These are phyloP conservation scores for Hirtodrosophila histrioides DNA, from an alignment of 2,888 invertebrate species.

Conservation along the genomic window DNA sequence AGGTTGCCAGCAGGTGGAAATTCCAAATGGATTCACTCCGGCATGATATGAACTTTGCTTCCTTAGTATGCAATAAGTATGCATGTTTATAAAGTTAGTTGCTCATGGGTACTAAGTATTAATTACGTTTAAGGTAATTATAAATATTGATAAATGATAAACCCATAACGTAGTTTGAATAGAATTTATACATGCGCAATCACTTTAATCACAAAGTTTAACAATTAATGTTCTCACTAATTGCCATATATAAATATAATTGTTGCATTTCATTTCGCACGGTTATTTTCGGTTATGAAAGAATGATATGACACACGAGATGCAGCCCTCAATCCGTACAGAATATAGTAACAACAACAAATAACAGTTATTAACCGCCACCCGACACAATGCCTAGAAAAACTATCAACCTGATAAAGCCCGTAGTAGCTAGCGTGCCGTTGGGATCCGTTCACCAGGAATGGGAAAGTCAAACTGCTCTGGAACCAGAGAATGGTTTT, in stretches of 20 bases:
- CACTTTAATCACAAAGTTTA: slow-evolving; percentile 33
- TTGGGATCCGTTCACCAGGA: slow-evolving; percentile 1
- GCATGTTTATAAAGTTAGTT: slow-evolving; percentile 4
- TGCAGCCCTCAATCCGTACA: slow-evolving; percentile 6
- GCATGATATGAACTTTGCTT: slow-evolving; percentile 45
- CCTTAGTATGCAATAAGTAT: neutral
- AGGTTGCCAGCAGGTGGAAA: slow-evolving; percentile 36
- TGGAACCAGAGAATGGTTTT: slow-evolving; percentile 7
- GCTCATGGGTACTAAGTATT: neutral
- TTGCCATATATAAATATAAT: slow-evolving; percentile 47
- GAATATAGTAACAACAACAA: neutral
- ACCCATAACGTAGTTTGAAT: neutral
- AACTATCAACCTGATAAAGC: slow-evolving; percentile 10
- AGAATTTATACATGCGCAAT: slow-evolving; percentile 16
- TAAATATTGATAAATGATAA: slow-evolving; percentile 41
- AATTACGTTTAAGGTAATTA: slow-evolving; percentile 24
- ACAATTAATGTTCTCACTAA: slow-evolving; percentile 56
- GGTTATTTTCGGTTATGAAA: slow-evolving; percentile 16
- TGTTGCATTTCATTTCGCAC: slow-evolving; percentile 30
- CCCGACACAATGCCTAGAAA: neutral
- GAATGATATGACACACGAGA: slow-evolving; percentile 27
- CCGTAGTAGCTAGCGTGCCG: slow-evolving; percentile 16
- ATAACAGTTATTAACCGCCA: slow-evolving; percentile 28
- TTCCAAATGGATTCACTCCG: slow-evolving; percentile 15
- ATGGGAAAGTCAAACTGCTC: slow-evolving; percentile 20